Evolutionary conservation across 2,113 vertebrate species (phyloP).

Genomic region (Aplodontia rufa): DNA sequence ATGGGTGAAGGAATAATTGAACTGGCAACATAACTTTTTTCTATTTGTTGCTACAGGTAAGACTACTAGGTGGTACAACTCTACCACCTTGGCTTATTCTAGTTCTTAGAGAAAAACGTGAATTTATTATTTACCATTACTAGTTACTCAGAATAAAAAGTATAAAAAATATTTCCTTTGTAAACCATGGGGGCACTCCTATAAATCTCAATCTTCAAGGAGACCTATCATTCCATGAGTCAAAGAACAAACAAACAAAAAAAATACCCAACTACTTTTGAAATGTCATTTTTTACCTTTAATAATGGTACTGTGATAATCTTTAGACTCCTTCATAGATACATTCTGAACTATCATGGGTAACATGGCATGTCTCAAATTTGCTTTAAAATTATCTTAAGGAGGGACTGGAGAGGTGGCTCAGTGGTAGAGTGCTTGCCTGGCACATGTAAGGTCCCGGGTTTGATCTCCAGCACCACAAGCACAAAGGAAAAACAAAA

Average conservation of each 20-base stretch:
- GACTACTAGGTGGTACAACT: neutral
- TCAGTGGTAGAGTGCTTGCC: too few species aligned
- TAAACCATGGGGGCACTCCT: neutral
- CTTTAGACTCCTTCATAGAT: neutral
- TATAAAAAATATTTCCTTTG: neutral
- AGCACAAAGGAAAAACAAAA: too few species aligned
- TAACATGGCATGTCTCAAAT: neutral
- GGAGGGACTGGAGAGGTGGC: too few species aligned
- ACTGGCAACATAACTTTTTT: neutral
- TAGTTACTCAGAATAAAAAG: neutral
- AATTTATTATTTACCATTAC: neutral
- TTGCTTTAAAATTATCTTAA: slow-evolving; percentile 7
- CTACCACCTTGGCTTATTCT: neutral
- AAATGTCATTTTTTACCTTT: neutral
- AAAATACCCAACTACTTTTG: neutral
- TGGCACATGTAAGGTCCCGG: too few species aligned
- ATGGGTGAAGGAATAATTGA: neutral
- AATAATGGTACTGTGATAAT: neutral
- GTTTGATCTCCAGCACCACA: too few species aligned
- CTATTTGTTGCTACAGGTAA: neutral
- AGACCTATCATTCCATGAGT: neutral
- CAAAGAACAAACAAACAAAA: neutral
- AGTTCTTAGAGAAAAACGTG: neutral
- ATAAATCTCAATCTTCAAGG: neutral
- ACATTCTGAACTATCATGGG: neutral